These are phyloP conservation scores for Cabera pusaria DNA, from an alignment of 2,888 invertebrate species.

Conservation along the genomic window DNA sequence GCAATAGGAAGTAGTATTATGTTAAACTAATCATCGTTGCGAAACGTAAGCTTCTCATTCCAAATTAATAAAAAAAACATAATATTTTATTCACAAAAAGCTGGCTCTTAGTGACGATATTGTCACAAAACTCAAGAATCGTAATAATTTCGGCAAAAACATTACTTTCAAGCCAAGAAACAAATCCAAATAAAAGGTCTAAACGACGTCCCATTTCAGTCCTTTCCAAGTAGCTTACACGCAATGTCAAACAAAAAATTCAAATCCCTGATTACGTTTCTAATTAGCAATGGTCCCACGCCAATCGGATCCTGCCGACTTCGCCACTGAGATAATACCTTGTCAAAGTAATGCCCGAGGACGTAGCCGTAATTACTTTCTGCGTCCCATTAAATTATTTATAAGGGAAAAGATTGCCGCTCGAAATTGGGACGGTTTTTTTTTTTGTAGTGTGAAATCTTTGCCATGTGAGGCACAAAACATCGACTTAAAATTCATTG, in stretches of 20 bases:
- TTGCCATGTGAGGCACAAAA: too few relatives aligned
- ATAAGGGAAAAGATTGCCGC: conserved; percentile 24
- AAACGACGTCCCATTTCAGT: conserved; percentile 6
- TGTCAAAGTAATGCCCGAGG: conserved; percentile 40
- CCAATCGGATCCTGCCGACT: conserved; percentile 35
- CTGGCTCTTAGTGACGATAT: too few relatives aligned
- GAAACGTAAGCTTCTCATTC: too few relatives aligned
- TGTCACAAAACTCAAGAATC: background rate
- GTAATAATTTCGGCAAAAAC: conserved; percentile 1
- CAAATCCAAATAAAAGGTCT: conserved; percentile 8
- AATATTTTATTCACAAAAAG: background rate
- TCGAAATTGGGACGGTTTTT: conserved; percentile 13
- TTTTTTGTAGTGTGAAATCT: conserved; percentile 14
- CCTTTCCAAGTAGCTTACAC: conserved; percentile 14
- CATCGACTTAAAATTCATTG: too few relatives aligned
- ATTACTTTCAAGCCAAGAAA: conserved; percentile 8
- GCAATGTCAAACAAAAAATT: conserved; percentile 16
- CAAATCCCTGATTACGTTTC: conserved; percentile 37
- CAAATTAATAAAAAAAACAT: background rate
- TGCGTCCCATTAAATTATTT: conserved; percentile 32
- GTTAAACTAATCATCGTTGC: too few relatives aligned
- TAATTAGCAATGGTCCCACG: conserved; percentile 40
- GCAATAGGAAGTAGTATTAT: too few relatives aligned
- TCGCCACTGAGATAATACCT: conserved; percentile 40
- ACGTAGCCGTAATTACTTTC: conserved; percentile 44